Percentiles rank a stretch among this genome's conserved stretches.
Conservation (phyloP, 2,113 vertebrate species). For the Hemichromis elongatus region DNA sequence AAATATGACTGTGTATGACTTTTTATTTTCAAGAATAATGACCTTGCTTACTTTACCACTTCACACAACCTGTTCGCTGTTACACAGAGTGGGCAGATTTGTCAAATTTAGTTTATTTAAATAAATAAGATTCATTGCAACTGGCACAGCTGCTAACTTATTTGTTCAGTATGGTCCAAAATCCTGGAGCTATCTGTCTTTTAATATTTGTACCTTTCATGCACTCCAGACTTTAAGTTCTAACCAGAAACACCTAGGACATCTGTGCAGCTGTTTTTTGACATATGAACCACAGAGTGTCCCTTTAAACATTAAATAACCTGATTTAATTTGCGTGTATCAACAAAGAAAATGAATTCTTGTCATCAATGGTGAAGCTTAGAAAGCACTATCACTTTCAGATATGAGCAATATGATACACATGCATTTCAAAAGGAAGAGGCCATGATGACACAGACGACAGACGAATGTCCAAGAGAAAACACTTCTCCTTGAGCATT, state of each 20-base stretch:
- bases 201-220: background rate
- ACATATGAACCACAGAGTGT: background rate
- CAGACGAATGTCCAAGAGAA: slow-evolving; percentile 25
- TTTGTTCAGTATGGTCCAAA: background rate
- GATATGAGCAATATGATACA: slow-evolving; percentile 24
- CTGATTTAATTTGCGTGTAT: background rate
- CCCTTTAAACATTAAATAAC: background rate
- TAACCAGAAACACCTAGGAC: background rate
- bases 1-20: background rate
- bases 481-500: slow-evolving; percentile 50
- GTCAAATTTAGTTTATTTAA: background rate
- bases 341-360: slow-evolving; percentile 15
- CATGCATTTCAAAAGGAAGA: slow-evolving; percentile 20
- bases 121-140: background rate
- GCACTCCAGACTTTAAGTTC: background rate
- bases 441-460: slow-evolving; percentile 26
- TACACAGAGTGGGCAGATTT: background rate
- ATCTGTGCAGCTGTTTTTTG: background rate
- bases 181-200: background rate
- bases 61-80: background rate
- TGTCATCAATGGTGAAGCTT: slow-evolving; percentile 16
- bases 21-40: background rate
- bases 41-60: background rate
- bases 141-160: background rate
- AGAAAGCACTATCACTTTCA: slow-evolving; percentile 5